These are phyloP conservation scores for Cyrtodaria siliqua DNA, from an alignment of 2,888 invertebrate species.

Conservation along the genomic window DNA sequence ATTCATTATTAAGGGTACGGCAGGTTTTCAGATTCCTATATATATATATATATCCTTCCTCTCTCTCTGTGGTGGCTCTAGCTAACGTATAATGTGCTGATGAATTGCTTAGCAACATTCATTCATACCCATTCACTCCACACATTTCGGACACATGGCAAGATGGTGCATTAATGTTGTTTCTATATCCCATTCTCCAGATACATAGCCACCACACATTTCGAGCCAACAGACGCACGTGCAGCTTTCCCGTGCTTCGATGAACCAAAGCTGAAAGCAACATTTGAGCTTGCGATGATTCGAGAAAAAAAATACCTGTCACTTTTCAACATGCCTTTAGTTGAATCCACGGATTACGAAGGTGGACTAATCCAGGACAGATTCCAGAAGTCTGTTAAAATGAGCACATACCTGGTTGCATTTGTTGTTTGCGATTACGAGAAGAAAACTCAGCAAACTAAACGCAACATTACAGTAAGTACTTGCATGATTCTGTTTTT, in stretches of 20 bases:
- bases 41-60: no score
- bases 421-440: conserved; percentile 94
- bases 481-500: no score
- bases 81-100: no score
- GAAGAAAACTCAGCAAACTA: conserved; percentile 89
- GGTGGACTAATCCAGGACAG: conserved; percentile 66
- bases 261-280: conserved; percentile 83
- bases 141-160: no score
- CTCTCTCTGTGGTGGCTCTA: no score
- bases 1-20: no score
- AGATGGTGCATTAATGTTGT: no score
- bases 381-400: conserved; percentile 87
- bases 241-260: conserved; percentile 85
- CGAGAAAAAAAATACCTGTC: conserved; percentile 71
- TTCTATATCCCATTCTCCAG: conserved; percentile 63
- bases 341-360: conserved; percentile 90
- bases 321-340: conserved; percentile 88
- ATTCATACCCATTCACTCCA: no score
- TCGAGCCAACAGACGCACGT: conserved; percentile 84
- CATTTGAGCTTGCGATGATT: conserved; percentile 78
- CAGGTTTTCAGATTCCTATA: no score
- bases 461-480: conserved; percentile 90
- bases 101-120: no score
- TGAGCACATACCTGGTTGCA: conserved; percentile 96
- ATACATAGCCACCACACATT: conserved; percentile 91